Base-by-base conservation (phyloP, 2,888 invertebrate species). In the Helicoverpa assulta region DNA sequence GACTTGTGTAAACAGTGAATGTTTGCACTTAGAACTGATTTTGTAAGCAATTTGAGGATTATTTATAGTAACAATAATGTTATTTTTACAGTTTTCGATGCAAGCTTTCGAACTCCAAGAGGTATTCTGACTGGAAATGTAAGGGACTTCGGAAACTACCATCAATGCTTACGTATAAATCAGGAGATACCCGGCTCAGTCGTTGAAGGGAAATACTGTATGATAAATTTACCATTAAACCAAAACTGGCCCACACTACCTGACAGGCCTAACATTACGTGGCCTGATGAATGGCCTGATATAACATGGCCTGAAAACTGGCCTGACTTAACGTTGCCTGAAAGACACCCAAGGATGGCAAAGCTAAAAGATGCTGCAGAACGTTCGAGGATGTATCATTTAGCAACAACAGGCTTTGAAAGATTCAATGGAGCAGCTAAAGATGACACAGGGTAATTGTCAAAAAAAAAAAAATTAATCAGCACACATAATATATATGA, bases 121-220 rank as follows among this genome's bases (percentile, higher is more conserved):
- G 91, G 93, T 19, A 70, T 93, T 16, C 56, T 88, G 5, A 80
- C 81, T 47, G 92, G 89, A 1, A 92, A 91, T 56, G 67, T 87
- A 0, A 54, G 83, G 5, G 92, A 92, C 57, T 80, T 90, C 47
- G 93, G 93, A 0, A 91, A 89, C 63, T 93, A 90, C 58, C 78
- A 81, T 57, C 91, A 92, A 83, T 93, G 93, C 76, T 76, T 93
- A n/a, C 80, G 63, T 0, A 92, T 93, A 56, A 78, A 78, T n/a
- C 65, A 86, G 69, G 69, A 77, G 37, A 78, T 82, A n/a, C 78
- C 85, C 21, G 77, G 79, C 21, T 88, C 86, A 16, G 71, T 80
- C 0, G 85, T 93, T 10, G 84, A 90, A 77, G 93, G 93, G 14
- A 93, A 93, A 80, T 91, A 88, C 76, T 95, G 96, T 66, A 86